phyloP scores from a whole-genome alignment of 2,888 invertebrate genomes.

The Lepidochitona cinerea region DNA sequence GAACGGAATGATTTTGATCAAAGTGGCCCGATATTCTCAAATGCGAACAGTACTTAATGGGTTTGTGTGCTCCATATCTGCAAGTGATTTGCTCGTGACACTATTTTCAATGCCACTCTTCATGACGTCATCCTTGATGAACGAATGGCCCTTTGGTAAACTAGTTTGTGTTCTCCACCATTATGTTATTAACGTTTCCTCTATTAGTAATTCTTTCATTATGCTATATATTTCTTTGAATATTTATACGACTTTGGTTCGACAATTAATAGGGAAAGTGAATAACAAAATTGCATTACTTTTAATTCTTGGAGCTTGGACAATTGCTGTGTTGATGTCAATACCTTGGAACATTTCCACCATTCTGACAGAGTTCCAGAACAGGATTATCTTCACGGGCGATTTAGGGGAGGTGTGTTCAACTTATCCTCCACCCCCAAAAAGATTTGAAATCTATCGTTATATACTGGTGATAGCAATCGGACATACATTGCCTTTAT shows the following conservation, averaged over 20 bases:
- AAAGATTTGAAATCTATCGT: neutral
- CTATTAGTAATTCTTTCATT: neutral
- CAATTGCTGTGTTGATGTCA: neutral
- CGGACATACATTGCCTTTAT: neutral
- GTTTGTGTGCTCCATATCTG: slow-evolving; percentile 3
- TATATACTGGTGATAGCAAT: neutral
- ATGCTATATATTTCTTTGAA: neutral
- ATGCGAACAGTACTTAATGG: slow-evolving; percentile 11
- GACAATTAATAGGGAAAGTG: neutral
- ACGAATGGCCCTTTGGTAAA: neutral
- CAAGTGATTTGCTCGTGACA: slow-evolving; percentile 6
- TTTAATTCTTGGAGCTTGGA: neutral
- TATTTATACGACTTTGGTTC: neutral
- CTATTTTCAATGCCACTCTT: slow-evolving; percentile 10
- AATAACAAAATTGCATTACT: neutral
- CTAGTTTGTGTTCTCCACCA: neutral
- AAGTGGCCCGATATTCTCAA: neutral
- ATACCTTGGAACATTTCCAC: neutral
- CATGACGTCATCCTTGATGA: neutral
- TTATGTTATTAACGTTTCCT: neutral
- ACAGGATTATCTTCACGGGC: neutral
- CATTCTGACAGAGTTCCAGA: neutral
- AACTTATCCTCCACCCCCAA: neutral
- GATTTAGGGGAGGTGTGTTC: neutral
- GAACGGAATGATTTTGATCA: slow-evolving; percentile 3